Evolutionary conservation across 2,888 invertebrate species (phyloP).

Genomic region (Aphodius granarius): DNA sequence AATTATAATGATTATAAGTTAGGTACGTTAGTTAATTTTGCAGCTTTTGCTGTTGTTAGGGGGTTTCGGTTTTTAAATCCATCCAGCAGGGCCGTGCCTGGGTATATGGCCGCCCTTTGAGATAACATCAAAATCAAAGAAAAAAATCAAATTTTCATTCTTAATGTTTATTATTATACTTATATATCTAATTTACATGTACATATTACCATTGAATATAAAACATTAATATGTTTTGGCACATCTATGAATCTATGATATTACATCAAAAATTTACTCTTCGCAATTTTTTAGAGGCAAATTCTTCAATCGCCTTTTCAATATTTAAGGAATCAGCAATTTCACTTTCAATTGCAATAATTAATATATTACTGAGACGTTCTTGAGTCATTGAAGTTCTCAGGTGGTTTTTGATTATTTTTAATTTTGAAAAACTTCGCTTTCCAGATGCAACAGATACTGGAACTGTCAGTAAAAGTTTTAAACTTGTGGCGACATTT

Average conservation of each 20-base stretch:
- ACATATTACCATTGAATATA: not conserved
- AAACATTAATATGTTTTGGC: not conserved
- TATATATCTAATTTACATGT: not conserved
- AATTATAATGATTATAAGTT: too few species aligned
- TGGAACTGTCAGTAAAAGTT: constrained; percentile 2
- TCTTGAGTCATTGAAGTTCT: not conserved
- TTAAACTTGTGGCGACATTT: not conserved
- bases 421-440: constrained; percentile 6
- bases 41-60: too few species aligned
- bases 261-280: not conserved
- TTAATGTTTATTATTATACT: not conserved
- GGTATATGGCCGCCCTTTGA: not conserved
- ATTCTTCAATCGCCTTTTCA: constrained; percentile 2
- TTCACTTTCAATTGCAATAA: constrained; percentile 8
- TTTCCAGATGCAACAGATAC: not conserved
- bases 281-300: not conserved
- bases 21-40: too few species aligned
- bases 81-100: not conserved
- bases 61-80: too few species aligned
- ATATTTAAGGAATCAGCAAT: constrained; percentile 1
- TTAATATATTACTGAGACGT: not conserved
- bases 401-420: not conserved
- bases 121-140: not conserved
- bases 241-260: not conserved
- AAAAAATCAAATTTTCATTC: not conserved